These are phyloP conservation scores for Disparrhopalites patrizii DNA, from an alignment of 2,888 invertebrate genomes.

Conservation along the genomic window DNA sequence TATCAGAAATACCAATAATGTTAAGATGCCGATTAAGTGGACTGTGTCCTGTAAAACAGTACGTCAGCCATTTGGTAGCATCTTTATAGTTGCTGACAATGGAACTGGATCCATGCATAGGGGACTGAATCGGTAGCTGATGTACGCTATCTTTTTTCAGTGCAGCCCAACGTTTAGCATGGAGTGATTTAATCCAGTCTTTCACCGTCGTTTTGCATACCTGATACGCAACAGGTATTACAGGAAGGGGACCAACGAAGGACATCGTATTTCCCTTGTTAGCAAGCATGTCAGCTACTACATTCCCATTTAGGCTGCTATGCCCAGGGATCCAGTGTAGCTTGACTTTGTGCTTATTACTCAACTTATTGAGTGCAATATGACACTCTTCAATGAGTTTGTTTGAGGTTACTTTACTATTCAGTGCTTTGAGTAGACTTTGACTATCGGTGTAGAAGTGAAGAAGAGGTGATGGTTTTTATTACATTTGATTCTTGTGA, in stretches of 20 bases:
- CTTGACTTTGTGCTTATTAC: background rate
- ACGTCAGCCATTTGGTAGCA: too few species aligned
- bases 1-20: slow-evolving; percentile 27
- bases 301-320: background rate
- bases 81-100: too few species aligned
- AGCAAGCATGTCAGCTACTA: background rate
- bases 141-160: too few species aligned
- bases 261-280: background rate
- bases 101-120: too few species aligned
- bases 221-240: background rate
- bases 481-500: too few species aligned
- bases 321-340: background rate
- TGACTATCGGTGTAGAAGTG: background rate
- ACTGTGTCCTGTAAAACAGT: too few species aligned
- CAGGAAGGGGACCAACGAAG: background rate
- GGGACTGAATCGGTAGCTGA: too few species aligned
- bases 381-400: background rate
- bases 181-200: background rate
- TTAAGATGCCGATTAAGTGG: too few species aligned
- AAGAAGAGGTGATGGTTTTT: too few species aligned
- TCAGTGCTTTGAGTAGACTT: background rate
- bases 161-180: background rate
- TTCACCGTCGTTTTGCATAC: background rate
- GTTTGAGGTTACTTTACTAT: background rate
- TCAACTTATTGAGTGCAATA: background rate